Base-by-base conservation (phyloP, 2,113 vertebrate genomes). In the Myxocyprinus asiaticus region DNA sequence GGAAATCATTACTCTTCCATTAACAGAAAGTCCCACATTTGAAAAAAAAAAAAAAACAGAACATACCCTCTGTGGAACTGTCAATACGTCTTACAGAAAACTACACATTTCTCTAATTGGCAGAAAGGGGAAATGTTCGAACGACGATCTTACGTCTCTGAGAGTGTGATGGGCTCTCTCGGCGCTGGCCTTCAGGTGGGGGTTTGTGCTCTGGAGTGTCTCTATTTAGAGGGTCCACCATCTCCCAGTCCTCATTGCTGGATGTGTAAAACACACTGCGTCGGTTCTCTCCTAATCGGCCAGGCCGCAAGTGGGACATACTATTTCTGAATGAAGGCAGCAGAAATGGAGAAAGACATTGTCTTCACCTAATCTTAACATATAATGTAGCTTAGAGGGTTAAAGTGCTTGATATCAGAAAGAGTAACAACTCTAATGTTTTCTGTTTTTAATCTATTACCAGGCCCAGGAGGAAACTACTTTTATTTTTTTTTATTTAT, bases 201-300 rank as follows among this genome's bases (percentile, higher is more conserved):
- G 82, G 85, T 74, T 94, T 97, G 64, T 92, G 93, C 66, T 98
- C 97, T 61, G 94, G 87, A 82, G 94, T 85, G 76, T 98, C 96
- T 58, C 95, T 98, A 5, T 90, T 85, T 7, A 92, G 93, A 59
- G 94, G 91, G 10, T 99, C 96, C 81, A 99, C 83, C 72, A 99
- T 84, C 82, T 98, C 98, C 98, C 98, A 99, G 33, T 99, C 97
- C n/a, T 99, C 98, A 7, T n/a, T 83, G 6, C 4, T 92, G 77
- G 14, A n/a, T 43, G 95, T 95, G 63, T 99, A 98, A 89, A 99
- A 98, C 8, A 97, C 15, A 1, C 96, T 99, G 84, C 85, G 94
- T 56, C 95, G 93, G 86, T 88, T 92, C 0, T 98, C 97, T 0
- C 85, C 90, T 63, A 88, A 94, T 88, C 92, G 91, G 9, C 92